A percentile compares a stretch with the other conserved stretches of the same genome.
Evolutionary conservation across 2,113 vertebrate species (phyloP).

Genomic region (Heterocephalus glaber): DNA sequence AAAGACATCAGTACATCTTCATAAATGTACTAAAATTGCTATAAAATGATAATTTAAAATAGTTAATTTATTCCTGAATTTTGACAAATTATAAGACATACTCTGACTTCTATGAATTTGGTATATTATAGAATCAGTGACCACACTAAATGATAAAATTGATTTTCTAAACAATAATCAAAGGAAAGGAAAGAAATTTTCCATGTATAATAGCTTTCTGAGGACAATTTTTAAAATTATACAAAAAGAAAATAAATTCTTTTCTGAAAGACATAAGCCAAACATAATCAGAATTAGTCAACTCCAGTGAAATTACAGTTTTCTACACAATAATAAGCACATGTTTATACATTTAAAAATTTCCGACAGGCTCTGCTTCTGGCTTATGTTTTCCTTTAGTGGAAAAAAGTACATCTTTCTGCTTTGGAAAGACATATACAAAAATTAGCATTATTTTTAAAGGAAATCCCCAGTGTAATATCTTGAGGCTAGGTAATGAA

Average conservation of each 20-base stretch:
- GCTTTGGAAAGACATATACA: constrained; percentile 9
- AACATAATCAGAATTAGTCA: constrained; percentile 66
- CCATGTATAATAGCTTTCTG: background rate
- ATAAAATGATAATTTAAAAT: constrained; percentile 34
- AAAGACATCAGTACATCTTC: constrained; percentile 41
- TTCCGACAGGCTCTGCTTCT: constrained; percentile 19
- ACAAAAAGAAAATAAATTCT: constrained; percentile 48
- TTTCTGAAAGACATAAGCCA: constrained; percentile 62
- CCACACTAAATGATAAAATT: constrained; percentile 8
- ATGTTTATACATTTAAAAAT: constrained; percentile 47
- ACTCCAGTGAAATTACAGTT: constrained; percentile 4
- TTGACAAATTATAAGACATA: constrained; percentile 56
- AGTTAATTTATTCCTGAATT: constrained; percentile 67
- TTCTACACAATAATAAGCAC: constrained; percentile 61
- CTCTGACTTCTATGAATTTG: background rate
- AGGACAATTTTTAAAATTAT: constrained; percentile 30
- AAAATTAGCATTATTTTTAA: constrained; percentile 40
- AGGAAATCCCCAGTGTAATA: background rate
- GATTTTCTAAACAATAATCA: constrained; percentile 51
- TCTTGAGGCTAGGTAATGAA: background rate
- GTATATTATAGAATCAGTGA: background rate
- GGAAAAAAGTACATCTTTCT: background rate
- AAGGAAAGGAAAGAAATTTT: constrained; percentile 44
- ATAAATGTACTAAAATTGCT: background rate
- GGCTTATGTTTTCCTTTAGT: constrained; percentile 43